Evolutionary conservation across 1,140 invertebrate species (phyloP).

Genomic region (Leptopilina boulardi): DNA sequence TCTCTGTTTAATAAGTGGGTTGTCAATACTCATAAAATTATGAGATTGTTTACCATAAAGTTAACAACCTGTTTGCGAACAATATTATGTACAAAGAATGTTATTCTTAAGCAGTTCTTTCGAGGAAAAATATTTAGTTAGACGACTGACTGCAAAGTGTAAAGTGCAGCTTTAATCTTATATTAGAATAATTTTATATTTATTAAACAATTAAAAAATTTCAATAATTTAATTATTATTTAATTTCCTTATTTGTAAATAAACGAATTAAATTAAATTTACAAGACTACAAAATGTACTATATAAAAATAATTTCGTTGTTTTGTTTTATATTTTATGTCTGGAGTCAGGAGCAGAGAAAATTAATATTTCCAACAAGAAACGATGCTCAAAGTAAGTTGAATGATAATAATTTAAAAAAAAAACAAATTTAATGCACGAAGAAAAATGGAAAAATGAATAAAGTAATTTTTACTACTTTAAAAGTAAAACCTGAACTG

Average conservation of each 20-base stretch:
- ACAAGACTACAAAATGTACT: neutral
- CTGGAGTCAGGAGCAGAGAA: neutral
- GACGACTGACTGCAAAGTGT: neutral
- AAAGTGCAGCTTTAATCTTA: neutral
- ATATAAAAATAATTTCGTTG: neutral
- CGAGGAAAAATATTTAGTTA: neutral
- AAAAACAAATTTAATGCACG: too few relatives aligned
- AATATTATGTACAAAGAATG: neutral
- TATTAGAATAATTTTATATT: neutral
- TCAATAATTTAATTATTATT: neutral
- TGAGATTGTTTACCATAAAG: conserved; percentile 7
- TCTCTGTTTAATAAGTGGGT: conserved; percentile 7
- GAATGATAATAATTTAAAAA: neutral
- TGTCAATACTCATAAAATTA: conserved; percentile 23
- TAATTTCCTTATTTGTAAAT: neutral
- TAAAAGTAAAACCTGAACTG: too few relatives aligned
- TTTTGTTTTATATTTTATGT: neutral
- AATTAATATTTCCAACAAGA: neutral
- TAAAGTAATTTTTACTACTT: too few relatives aligned
- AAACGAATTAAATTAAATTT: too few relatives aligned
- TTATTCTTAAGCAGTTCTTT: neutral
- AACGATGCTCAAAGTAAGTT: neutral
- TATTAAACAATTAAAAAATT: neutral
- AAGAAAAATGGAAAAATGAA: too few relatives aligned
- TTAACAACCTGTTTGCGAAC: conserved; percentile 11